Conservation (phyloP, 2,888 invertebrate genomes). For the Spilarctia lutea region DNA sequence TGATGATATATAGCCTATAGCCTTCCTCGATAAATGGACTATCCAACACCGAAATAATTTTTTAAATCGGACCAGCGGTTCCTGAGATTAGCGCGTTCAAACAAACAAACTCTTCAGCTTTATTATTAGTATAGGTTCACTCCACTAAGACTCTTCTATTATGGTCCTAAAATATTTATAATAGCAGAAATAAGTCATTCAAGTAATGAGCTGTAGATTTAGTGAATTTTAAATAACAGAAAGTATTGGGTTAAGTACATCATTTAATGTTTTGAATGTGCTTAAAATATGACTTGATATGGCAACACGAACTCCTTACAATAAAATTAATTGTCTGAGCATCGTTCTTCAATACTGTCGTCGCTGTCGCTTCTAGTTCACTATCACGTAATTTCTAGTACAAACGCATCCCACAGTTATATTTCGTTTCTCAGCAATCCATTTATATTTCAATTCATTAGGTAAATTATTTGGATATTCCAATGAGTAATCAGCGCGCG, state of each 20-base stretch:
- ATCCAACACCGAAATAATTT: no score
- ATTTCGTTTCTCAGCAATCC: conserved; percentile 62
- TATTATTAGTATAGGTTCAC: no score
- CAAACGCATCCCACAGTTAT: conserved; percentile 74
- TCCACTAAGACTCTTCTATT: background rate
- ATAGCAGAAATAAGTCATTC: background rate
- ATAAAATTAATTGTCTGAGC: conserved; percentile 19
- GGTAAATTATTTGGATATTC: conserved; percentile 56
- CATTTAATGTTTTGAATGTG: conserved; percentile 26
- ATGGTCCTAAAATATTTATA: background rate
- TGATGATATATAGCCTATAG: no score
- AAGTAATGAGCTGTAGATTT: background rate
- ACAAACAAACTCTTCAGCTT: no score
- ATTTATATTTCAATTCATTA: conserved; percentile 57
- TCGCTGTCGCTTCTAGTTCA: conserved; percentile 19
- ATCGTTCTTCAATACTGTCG: conserved; percentile 7
- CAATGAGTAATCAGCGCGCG: conserved; percentile 7
- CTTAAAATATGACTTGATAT: conserved; percentile 29
- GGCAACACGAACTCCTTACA: conserved; percentile 22
- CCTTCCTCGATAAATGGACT: no score
- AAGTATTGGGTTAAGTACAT: background rate
- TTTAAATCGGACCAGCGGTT: no score
- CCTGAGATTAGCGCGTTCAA: no score
- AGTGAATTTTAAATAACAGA: background rate
- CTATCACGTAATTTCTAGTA: conserved; percentile 53